phyloP scores from a whole-genome alignment of 2,888 invertebrate genomes.

The Hedychridium roseum region DNA sequence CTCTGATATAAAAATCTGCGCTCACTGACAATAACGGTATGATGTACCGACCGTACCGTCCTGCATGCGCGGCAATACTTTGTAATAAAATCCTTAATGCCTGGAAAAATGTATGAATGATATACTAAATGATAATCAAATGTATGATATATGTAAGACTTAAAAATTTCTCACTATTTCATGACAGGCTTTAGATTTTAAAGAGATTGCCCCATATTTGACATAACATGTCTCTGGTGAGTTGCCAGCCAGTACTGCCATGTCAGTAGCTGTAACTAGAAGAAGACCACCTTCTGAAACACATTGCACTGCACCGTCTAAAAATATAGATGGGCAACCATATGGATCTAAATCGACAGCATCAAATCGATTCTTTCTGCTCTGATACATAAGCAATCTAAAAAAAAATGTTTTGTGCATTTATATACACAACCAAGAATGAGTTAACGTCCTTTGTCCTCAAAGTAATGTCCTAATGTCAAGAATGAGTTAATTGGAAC shows the following conservation, averaged over 20 bases:
- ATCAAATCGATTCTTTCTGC: conserved; percentile 78
- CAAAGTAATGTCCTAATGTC: too few relatives aligned
- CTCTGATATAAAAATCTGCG: conserved; percentile 95
- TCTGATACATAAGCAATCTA: conserved; percentile 87
- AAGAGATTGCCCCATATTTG: conserved; percentile 92
- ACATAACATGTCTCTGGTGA: conserved; percentile 91
- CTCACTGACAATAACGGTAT: conserved; percentile 90
- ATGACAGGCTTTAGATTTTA: conserved; percentile 88
- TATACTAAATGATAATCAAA: conserved; percentile 5
- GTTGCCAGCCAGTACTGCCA: conserved; percentile 95
- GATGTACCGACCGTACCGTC: conserved; percentile 91
- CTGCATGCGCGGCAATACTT: conserved; percentile 90
- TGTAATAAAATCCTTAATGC: conserved; percentile 92
- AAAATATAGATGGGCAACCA: conserved; percentile 91
- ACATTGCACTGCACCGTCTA: conserved; percentile 88
- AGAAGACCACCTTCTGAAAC: conserved; percentile 85
- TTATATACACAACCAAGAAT: not conserved
- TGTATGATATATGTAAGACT: not conserved
- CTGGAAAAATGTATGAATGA: conserved; percentile 60
- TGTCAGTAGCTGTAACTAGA: conserved; percentile 96
- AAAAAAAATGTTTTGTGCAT: conserved; percentile 28
- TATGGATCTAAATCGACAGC: conserved; percentile 97
- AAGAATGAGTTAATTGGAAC: conserved; percentile 39
- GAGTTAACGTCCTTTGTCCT: too few relatives aligned
- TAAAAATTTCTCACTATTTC: conserved; percentile 79